Percentiles rank a stretch among this genome's conserved stretches.
phyloP scores from a whole-genome alignment of 2,113 vertebrate species.

The Setophaga kirtlandii region DNA sequence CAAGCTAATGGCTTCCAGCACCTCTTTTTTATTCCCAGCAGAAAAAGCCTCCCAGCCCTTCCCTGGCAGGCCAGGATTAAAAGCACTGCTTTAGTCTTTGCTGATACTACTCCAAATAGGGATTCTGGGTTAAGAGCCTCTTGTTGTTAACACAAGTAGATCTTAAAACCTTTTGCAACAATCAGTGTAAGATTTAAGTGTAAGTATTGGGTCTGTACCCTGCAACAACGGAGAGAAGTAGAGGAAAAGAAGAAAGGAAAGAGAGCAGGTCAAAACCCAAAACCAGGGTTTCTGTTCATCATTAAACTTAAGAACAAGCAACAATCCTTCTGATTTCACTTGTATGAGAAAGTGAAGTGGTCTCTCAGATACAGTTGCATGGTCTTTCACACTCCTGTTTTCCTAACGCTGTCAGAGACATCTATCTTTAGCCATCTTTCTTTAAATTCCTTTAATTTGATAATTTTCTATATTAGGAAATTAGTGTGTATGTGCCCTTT shows the following conservation, averaged over 20 bases:
- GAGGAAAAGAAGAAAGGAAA: not conserved
- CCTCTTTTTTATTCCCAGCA: not conserved
- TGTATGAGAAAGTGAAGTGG: not conserved
- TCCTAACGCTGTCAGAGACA: not conserved
- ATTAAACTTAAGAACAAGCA: not conserved
- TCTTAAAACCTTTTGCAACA: not conserved
- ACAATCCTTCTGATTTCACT: not conserved
- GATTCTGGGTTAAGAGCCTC: not conserved
- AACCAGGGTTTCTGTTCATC: not conserved
- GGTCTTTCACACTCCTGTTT: not conserved
- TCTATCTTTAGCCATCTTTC: not conserved
- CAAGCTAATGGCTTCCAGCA: not conserved
- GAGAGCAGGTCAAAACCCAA: not conserved
- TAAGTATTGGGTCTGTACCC: not conserved
- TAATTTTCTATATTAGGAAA: not conserved
- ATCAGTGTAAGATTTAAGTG: not conserved
- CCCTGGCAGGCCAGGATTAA: not conserved
- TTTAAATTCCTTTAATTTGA: not conserved
- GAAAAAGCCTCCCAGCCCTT: accelerated
- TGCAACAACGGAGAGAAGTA: not conserved
- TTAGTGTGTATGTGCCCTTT: not conserved
- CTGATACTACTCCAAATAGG: not conserved
- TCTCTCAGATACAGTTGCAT: not conserved
- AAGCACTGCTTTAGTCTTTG: not conserved
- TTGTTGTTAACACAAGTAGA: not conserved